Evolutionary conservation across 2,888 invertebrate genomes (phyloP), one percentile per base, ranked within the genome.

Genomic region (Campoplex capitator): DNA sequence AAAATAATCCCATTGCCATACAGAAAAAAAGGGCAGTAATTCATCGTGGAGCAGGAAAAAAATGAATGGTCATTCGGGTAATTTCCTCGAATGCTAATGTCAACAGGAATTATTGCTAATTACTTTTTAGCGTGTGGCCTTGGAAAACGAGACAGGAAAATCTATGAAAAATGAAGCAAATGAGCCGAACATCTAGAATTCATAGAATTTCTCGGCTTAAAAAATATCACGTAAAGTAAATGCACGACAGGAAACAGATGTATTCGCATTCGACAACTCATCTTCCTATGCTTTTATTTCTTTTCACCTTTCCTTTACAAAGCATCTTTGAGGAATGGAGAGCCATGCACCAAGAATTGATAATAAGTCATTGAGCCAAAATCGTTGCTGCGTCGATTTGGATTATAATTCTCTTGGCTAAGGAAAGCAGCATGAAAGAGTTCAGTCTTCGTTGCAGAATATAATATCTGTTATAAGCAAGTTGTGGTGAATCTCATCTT

Each of bases 401-500:
- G 23, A 23, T 23, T 23, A 23, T 18, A 45, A 45, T 8, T 16
- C 38, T 54, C 8, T 45, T 62, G 51, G 11, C 2, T 11, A 32
- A 51, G 38, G 51, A 28, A 23, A 70, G 54, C n/a, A 70, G 54
- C n/a, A 51, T 35, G 28, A 23, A 85, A 74, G 73, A 42, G 65
- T 18, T 38, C 8, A 6, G 51, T 67, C n/a, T 9, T 35, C 28
- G 65, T 35, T 58, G 48, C 23, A 28, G 38, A 11, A 51, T 18
- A 38, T n/a, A 23, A 23, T 9, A 23, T 38, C 48, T 54, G 56
- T 16, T 48, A 56, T 9, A 48, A 45, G 68, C 62, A 68, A 74
- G 68, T 74, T 16, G 48, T 38, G 84, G 84, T 16, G 58, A 79
- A 74, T 48, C 38, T 42, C 73, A 32, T 79, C 79, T 48, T 42